Evolutionary conservation across 64 coral and sea anemone species (phyloP), one percentile per base, ranked within the genome.

Genomic region (Actinia equina): DNA sequence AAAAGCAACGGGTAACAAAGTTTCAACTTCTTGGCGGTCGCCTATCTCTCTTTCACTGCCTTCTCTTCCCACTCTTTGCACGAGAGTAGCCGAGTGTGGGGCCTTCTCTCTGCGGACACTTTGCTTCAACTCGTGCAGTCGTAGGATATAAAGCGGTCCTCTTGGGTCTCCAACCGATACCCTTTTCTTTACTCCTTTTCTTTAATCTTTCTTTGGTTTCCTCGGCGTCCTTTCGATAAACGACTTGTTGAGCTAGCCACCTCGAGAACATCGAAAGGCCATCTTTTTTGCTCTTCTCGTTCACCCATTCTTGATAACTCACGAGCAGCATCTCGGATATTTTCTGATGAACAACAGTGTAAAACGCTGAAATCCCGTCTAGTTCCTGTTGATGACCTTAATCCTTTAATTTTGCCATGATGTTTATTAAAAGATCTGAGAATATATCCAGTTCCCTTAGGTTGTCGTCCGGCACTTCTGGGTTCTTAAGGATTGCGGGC

Each of bases 381-480:
- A 83, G n/a, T 83, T 83, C 82, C 10, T 10, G 22, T 83, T 19
- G 42, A 16, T 83, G 45, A 7, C 82, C 82, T 25, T 83, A 46
- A 63, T 77, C 74, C 41, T 83, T 46, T 83, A 83, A 44, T 17
- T 87, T 87, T 19, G 61, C 64, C 44, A 87, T 45, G 67, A 87
- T 51, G 45, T 87, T 69, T 43, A 69, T 87, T 19, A 87, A 41
- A 22, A 69, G 69, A 22, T 87, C 86, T 17, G 69, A 87, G n/a
- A 87, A 87, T 52, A 87, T 44, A n/a, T 87, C 86, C 53, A 87
- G 45, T 54, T 87, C 19, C 67, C 77, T 87, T 10, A 87, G 69
- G 44, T 87, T 77, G 15, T 44, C 69, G 20, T 87, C 86, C n/a
- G 30, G 30, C 16, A 78, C 67, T 74, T 69, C 62, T 74, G 86